phyloP scores from a whole-genome alignment of 2,888 invertebrate genomes.

The Mylabris sibirica region DNA sequence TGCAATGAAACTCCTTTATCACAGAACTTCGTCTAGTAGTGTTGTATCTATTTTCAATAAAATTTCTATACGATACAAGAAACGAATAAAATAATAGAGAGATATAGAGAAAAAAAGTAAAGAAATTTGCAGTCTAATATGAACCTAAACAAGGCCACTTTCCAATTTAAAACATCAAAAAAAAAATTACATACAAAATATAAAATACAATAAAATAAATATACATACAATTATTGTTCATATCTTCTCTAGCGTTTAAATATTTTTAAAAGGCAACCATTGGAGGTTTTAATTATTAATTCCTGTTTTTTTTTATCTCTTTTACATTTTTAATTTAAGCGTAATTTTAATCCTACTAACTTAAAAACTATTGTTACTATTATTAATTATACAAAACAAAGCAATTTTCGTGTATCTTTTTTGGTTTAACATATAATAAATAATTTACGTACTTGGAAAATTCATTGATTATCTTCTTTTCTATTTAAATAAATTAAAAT shows the following conservation, averaged over 20 bases:
- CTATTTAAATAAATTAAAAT: neutral
- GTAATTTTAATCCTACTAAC: constrained; percentile 13
- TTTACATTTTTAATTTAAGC: constrained; percentile 14
- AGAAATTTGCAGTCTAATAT: constrained; percentile 10
- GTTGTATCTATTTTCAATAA: constrained; percentile 29
- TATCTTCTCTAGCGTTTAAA: constrained; percentile 1
- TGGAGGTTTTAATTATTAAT: constrained; percentile 23
- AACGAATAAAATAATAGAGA: constrained; percentile 27
- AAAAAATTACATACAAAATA: constrained; percentile 30
- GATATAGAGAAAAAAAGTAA: neutral
- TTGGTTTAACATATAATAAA: neutral
- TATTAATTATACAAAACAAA: neutral
- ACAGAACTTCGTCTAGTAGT: constrained; percentile 48
- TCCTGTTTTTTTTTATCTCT: constrained; percentile 25
- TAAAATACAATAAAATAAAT: constrained; percentile 32
- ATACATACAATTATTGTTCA: constrained; percentile 38
- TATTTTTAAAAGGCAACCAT: constrained; percentile 38
- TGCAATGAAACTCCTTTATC: constrained; percentile 43
- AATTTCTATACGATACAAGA: no score
- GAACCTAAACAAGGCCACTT: constrained; percentile 30
- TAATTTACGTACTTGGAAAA: constrained; percentile 5
- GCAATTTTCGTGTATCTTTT: neutral
- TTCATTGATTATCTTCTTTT: neutral
- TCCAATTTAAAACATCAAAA: constrained; percentile 35
- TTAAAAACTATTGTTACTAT: constrained; percentile 1